Conservation (phyloP, 2,888 invertebrate genomes). For the Conops quadrifasciatus region DNA sequence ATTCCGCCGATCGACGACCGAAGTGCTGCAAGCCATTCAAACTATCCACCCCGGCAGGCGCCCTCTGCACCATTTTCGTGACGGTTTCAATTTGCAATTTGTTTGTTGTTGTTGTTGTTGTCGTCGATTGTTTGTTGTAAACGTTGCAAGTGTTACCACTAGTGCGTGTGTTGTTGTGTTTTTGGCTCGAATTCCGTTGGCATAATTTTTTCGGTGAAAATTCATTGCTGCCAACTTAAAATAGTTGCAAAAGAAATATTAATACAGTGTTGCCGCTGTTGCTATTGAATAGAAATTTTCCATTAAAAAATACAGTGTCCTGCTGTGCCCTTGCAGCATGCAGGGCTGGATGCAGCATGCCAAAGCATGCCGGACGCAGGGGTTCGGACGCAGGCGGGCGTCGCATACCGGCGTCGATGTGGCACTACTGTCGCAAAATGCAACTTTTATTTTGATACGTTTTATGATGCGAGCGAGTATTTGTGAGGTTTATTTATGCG, state of each 20-base stretch:
- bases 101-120: background rate
- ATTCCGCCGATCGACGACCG: background rate
- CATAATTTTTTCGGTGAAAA: background rate
- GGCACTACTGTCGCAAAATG: too few species aligned
- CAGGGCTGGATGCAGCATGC: too few species aligned
- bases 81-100: background rate
- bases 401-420: background rate
- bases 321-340: background rate
- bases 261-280: constrained; percentile 20
- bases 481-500: too few species aligned
- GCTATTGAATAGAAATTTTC: constrained; percentile 14
- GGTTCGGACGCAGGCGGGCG: background rate
- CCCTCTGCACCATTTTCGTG: background rate
- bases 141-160: background rate
- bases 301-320: background rate
- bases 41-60: too few species aligned
- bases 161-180: background rate
- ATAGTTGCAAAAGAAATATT: constrained; percentile 21
- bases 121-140: background rate
- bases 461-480: too few species aligned
- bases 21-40: too few species aligned
- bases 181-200: constrained; percentile 9
- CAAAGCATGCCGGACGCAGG: too few species aligned
- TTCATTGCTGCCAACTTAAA: constrained; percentile 18
- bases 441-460: background rate